Conservation (phyloP, 2,888 invertebrate genomes). For the Tipula lateralis region DNA sequence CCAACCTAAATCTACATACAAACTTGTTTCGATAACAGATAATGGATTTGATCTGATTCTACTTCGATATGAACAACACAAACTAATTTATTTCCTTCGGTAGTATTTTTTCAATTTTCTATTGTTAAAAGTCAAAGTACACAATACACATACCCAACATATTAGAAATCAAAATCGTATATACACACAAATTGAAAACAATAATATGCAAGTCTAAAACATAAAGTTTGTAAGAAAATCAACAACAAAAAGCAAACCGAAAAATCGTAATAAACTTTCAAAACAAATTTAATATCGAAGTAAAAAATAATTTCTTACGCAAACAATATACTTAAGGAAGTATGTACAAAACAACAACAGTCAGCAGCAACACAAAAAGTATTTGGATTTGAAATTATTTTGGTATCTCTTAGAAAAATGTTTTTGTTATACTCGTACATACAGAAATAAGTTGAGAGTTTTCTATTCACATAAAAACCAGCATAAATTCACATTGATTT, state of each 20-base stretch:
- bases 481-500: not conserved
- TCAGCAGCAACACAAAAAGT: not conserved
- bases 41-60: not conserved
- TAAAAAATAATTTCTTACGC: not conserved
- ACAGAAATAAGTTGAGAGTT: not conserved
- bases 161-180: not conserved
- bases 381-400: not conserved
- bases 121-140: not conserved
- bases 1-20: not conserved
- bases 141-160: not conserved
- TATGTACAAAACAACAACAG: not conserved
- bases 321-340: not conserved
- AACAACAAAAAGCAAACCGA: not conserved
- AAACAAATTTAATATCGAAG: conserved; percentile 2
- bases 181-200: not conserved
- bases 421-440: not conserved
- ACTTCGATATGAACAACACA: not conserved
- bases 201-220: not conserved
- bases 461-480: not conserved
- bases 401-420: not conserved
- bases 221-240: not conserved
- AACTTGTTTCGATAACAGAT: not conserved
- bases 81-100: not conserved
- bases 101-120: not conserved
- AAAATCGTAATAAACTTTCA: not conserved